phyloP scores from a whole-genome alignment of 1,140 invertebrate genomes.

The Leguminivora glycinivorella region DNA sequence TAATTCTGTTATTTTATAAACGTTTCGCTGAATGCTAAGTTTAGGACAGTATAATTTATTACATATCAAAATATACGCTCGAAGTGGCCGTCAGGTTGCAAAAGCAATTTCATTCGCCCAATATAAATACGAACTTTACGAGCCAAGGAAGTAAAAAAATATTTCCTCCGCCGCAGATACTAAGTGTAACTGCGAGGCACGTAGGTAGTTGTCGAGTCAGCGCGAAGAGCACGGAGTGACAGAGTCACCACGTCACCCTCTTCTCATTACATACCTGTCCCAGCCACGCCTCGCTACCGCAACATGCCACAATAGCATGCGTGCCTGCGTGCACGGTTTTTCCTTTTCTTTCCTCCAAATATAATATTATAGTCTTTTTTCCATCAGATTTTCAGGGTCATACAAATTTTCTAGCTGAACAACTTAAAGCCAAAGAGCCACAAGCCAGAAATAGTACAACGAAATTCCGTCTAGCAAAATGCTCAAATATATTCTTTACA shows the following conservation, averaged over 20 bases:
- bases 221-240: conserved; percentile 37
- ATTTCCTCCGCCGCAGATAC: neutral
- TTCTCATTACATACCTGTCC: conserved; percentile 48
- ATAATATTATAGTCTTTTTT: too few species aligned
- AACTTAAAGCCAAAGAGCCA: neutral
- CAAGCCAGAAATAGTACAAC: neutral
- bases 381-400: neutral
- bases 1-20: too few species aligned
- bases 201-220: conserved; percentile 39
- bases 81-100: neutral
- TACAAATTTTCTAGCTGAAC: neutral
- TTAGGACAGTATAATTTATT: too few species aligned
- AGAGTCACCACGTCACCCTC: conserved; percentile 44
- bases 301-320: conserved; percentile 31
- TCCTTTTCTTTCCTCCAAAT: neutral
- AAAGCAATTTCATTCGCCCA: neutral
- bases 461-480: neutral
- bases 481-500: neutral
- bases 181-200: conserved; percentile 23
- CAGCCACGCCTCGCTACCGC: conserved; percentile 31
- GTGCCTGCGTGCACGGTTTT: conserved; percentile 9
- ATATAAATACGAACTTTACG: neutral
- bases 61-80: too few species aligned
- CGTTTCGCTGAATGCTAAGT: too few species aligned
- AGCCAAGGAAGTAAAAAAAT: neutral